Evolutionary conservation across 2,113 vertebrate genomes (phyloP).

Genomic region (Ptilonorhynchus violaceus): DNA sequence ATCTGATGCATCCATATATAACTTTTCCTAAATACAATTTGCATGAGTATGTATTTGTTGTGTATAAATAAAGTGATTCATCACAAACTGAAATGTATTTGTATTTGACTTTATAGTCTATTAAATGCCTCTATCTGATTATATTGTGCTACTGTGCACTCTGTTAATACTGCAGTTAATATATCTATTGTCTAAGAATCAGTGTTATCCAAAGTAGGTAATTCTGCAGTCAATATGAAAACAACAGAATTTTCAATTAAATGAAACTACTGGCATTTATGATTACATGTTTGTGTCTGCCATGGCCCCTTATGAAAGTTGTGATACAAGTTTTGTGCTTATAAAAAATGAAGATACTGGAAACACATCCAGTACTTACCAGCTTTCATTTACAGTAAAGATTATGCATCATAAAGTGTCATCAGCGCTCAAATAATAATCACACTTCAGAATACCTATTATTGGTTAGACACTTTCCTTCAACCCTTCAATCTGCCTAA

Average conservation of each 20-base stretch:
- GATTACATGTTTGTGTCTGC: not conserved
- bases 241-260: not conserved
- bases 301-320: not conserved
- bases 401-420: not conserved
- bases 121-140: not conserved
- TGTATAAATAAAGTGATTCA: not conserved
- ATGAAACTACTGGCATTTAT: not conserved
- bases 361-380: not conserved
- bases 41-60: not conserved
- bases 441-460: not conserved
- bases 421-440: constrained; percentile 11
- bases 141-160: not conserved
- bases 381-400: not conserved
- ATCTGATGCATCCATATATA: not conserved
- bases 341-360: not conserved
- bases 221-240: not conserved
- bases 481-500: not conserved
- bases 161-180: not conserved
- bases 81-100: not conserved
- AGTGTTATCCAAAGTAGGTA: not conserved
- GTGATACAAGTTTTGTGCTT: not conserved
- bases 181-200: not conserved
- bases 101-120: not conserved
- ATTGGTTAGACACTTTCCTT: not conserved
- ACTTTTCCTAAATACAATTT: not conserved